phyloP scores from a whole-genome alignment of 2,888 invertebrate genomes.

The Asteroscopus sphinx region DNA sequence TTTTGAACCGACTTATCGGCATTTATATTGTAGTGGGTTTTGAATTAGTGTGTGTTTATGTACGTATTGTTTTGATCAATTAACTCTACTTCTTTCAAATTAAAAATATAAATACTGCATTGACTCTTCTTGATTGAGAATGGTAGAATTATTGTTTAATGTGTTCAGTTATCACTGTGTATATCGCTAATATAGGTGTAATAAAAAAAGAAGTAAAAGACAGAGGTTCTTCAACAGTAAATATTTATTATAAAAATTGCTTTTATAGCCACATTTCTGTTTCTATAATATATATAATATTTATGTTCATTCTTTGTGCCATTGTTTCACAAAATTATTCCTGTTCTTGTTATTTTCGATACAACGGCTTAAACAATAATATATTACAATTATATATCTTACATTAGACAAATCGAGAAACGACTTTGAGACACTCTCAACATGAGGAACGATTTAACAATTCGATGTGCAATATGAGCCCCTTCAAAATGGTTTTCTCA shows the following conservation, averaged over 20 bases:
- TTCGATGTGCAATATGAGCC: constrained; percentile 85
- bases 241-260: constrained; percentile 90
- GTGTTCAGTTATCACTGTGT: not conserved
- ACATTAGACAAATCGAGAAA: constrained; percentile 84
- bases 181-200: not conserved
- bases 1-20: too few relatives aligned
- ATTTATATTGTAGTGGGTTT: too few relatives aligned
- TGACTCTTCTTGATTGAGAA: too few relatives aligned
- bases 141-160: too few relatives aligned
- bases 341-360: constrained; percentile 89
- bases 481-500: constrained; percentile 79
- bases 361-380: constrained; percentile 89
- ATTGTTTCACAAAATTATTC: constrained; percentile 90
- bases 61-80: too few relatives aligned
- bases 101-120: too few relatives aligned
- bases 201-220: constrained; percentile 72
- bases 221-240: constrained; percentile 87
- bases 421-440: constrained; percentile 81
- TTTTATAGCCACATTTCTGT: constrained; percentile 90
- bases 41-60: too few relatives aligned
- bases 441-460: constrained; percentile 86
- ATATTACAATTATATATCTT: constrained; percentile 88
- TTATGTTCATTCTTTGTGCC: constrained; percentile 90
- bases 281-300: constrained; percentile 90
- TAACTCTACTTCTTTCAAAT: too few relatives aligned